A percentile compares a stretch with the other conserved stretches of the same genome.
These are phyloP conservation scores for Varanus salvator DNA, from an alignment of 2,113 vertebrate species.

Conservation along the genomic window DNA sequence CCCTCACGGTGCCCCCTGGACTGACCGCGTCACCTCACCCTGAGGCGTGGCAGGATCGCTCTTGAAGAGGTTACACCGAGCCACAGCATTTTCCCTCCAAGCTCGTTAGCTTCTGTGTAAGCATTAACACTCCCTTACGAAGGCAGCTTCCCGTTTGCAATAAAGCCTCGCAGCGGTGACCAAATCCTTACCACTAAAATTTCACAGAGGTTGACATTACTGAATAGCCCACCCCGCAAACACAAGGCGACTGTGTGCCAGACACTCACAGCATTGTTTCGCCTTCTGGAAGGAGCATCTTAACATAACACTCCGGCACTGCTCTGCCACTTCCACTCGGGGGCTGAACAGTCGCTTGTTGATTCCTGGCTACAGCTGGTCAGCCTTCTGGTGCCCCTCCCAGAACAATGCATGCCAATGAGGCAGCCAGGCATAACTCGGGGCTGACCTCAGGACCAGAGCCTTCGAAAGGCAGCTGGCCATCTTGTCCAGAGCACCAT, in stretches of 20 bases:
- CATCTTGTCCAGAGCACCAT: neutral
- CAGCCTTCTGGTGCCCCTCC: neutral
- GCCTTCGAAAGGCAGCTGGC: neutral
- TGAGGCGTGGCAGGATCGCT: neutral
- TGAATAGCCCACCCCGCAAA: conserved; percentile 45
- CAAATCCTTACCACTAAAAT: neutral
- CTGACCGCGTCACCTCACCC: neutral
- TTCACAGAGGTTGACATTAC: conserved; percentile 47
- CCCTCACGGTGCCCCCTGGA: neutral
- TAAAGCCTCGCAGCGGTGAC: neutral
- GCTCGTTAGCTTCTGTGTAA: neutral
- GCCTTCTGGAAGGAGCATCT: conserved; percentile 25
- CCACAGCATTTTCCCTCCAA: neutral
- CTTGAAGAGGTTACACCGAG: conserved; percentile 12
- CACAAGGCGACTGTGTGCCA: conserved; percentile 49
- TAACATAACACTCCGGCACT: neutral
- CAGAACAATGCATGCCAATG: neutral
- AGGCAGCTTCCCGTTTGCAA: conserved; percentile 7
- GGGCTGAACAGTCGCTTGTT: neutral
- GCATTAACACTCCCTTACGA: neutral
- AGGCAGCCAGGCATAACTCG: neutral
- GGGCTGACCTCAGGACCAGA: neutral
- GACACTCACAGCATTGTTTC: conserved; percentile 50
- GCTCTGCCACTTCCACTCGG: neutral
- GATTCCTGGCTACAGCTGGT: neutral